phyloP scores from a whole-genome alignment of 2,888 invertebrate genomes.

The Octonoba sinensis region DNA sequence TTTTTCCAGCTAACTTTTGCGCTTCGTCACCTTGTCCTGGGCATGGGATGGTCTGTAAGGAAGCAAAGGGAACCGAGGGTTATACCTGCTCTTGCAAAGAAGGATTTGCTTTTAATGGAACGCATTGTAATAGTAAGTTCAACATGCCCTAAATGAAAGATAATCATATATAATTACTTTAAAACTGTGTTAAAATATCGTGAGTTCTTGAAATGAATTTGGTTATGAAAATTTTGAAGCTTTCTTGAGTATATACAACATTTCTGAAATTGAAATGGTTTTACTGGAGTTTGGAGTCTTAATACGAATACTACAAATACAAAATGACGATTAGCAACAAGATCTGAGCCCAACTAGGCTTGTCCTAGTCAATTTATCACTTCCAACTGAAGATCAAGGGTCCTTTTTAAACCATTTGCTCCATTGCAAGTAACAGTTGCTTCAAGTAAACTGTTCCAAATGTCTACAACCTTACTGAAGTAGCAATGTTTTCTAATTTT shows the following conservation, averaged over 20 bases:
- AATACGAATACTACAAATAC: too few species aligned
- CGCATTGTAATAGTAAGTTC: constrained; percentile 31
- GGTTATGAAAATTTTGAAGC: not conserved
- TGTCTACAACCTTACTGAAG: too few species aligned
- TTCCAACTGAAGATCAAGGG: too few species aligned
- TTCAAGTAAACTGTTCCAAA: too few species aligned
- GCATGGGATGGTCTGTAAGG: constrained; percentile 21
- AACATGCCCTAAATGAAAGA: not conserved
- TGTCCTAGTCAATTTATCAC: too few species aligned
- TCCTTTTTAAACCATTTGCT: too few species aligned
- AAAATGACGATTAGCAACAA: too few species aligned
- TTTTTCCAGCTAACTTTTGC: constrained; percentile 38
- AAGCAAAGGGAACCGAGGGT: constrained; percentile 3
- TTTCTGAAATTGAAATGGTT: too few species aligned
- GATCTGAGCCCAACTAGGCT: too few species aligned
- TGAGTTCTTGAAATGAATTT: not conserved
- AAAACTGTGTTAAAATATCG: not conserved
- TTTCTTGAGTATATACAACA: not conserved
- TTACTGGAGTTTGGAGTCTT: too few species aligned
- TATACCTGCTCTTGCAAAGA: constrained; percentile 31
- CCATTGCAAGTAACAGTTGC: too few species aligned
- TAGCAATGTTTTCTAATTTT: too few species aligned
- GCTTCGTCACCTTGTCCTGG: constrained; percentile 27
- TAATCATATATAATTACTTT: not conserved
- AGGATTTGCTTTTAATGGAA: constrained; percentile 42